Percentiles rank a stretch among this genome's conserved stretches.
Conservation (phyloP, 1,140 invertebrate genomes). For the Phocides pigmalion region DNA sequence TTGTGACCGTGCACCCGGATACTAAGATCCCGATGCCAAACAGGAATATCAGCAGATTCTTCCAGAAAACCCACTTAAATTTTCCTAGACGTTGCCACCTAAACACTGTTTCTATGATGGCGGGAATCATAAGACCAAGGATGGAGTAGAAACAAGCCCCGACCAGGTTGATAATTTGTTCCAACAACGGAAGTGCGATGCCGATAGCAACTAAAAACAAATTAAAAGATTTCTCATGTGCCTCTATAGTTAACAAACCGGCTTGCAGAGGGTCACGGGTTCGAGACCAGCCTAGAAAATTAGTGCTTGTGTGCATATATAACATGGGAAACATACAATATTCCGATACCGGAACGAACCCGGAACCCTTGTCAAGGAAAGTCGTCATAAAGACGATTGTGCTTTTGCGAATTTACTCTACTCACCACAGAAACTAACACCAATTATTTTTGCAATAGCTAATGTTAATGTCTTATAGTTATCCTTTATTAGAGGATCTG, state of each 20-base stretch:
- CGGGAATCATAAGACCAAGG: conserved; percentile 93
- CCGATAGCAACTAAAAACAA: conserved; percentile 88
- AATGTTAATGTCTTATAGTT: conserved; percentile 86
- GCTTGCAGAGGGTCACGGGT: too few species aligned
- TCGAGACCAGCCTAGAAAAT: too few species aligned
- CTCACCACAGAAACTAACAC: conserved; percentile 74
- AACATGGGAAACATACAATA: too few species aligned
- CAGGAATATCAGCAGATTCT: conserved; percentile 86
- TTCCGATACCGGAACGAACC: too few species aligned
- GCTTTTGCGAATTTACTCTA: background rate
- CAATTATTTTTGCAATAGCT: conserved; percentile 86
- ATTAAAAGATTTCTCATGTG: conserved; percentile 18
- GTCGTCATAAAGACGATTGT: too few species aligned
- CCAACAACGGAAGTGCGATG: conserved; percentile 90
- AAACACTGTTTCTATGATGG: conserved; percentile 91
- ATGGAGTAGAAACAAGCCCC: conserved; percentile 94
- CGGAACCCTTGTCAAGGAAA: too few species aligned
- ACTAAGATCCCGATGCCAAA: conserved; percentile 86
- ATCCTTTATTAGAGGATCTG: conserved; percentile 80
- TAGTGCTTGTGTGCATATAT: too few species aligned
- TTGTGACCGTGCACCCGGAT: conserved; percentile 83
- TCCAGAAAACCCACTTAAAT: conserved; percentile 87
- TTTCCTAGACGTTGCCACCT: conserved; percentile 86
- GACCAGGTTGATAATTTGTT: conserved; percentile 94
- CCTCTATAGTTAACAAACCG: too few species aligned